Conservation (phyloP, 2,797 vertebrate genomes). For the Euphonia xanthogaster region DNA sequence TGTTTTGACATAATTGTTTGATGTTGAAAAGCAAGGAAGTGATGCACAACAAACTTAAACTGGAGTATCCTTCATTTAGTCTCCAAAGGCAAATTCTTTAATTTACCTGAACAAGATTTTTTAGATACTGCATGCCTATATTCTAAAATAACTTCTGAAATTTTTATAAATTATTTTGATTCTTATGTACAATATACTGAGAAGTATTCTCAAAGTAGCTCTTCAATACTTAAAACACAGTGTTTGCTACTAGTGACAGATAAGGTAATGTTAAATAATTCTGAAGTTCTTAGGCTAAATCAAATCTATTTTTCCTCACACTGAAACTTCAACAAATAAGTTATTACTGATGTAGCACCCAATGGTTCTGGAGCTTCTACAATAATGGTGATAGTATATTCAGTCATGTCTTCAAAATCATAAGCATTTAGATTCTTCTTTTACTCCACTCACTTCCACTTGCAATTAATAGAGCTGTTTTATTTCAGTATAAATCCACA, state of each 20-base stretch:
- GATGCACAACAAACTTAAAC: conserved; percentile 19
- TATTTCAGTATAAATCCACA: not conserved
- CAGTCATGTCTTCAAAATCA: not conserved
- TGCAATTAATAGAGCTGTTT: not conserved
- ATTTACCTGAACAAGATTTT: conserved; percentile 15
- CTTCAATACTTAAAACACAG: not conserved
- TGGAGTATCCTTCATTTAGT: not conserved
- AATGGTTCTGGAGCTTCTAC: not conserved
- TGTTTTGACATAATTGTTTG: conserved; percentile 28
- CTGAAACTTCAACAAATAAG: not conserved
- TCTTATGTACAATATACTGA: not conserved
- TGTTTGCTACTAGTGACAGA: not conserved
- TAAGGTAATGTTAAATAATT: not conserved
- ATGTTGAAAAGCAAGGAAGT: not conserved
- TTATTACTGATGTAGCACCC: not conserved
- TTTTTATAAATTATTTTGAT: conserved; percentile 21
- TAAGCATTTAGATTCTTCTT: not conserved
- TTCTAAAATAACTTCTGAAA: not conserved
- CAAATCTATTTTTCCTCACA: not conserved
- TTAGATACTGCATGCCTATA: not conserved
- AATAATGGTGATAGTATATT: not conserved
- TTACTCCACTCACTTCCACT: not conserved
- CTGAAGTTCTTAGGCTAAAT: not conserved
- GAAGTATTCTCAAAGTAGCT: not conserved
- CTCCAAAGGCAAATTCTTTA: conserved; percentile 13